Percentiles rank a stretch among this genome's conserved stretches.
Conservation (phyloP, 2,113 vertebrate species). For the Camarhynchus parvulus region DNA sequence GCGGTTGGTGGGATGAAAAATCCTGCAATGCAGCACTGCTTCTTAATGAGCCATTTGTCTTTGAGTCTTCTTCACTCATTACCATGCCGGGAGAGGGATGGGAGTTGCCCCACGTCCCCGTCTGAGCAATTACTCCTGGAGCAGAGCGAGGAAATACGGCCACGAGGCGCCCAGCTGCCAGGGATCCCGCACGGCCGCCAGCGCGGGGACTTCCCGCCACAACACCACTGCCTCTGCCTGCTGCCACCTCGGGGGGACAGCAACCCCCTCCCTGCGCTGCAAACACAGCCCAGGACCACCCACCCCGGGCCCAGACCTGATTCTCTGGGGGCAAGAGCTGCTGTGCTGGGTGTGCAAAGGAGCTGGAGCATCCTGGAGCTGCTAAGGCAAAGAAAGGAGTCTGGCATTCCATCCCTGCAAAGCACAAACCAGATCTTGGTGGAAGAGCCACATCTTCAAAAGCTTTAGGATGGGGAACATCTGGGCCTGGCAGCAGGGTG, state of each 20-base stretch:
- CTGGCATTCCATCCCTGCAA: not conserved
- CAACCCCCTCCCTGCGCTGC: not conserved
- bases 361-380: not conserved
- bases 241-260: not conserved
- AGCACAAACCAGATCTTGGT: not conserved
- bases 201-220: not conserved
- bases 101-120: constrained; percentile 64
- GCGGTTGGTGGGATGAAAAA: constrained; percentile 72
- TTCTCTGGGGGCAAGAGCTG: not conserved
- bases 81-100: constrained; percentile 67
- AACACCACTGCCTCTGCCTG: not conserved
- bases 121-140: constrained; percentile 58
- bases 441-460: not conserved
- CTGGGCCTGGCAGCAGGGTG: fast-evolving
- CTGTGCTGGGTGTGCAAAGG: fast-evolving
- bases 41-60: constrained; percentile 80
- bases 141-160: constrained; percentile 38
- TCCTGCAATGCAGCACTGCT: constrained; percentile 79
- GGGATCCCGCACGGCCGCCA: constrained; percentile 32
- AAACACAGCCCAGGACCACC: not conserved
- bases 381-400: not conserved
- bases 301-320: fast-evolving
- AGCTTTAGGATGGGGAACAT: fast-evolving
- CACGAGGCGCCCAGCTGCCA: not conserved
- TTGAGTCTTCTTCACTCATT: constrained; percentile 74